These are phyloP conservation scores for Eubucco bourcierii DNA, from an alignment of 2,113 vertebrate genomes.

Conservation along the genomic window DNA sequence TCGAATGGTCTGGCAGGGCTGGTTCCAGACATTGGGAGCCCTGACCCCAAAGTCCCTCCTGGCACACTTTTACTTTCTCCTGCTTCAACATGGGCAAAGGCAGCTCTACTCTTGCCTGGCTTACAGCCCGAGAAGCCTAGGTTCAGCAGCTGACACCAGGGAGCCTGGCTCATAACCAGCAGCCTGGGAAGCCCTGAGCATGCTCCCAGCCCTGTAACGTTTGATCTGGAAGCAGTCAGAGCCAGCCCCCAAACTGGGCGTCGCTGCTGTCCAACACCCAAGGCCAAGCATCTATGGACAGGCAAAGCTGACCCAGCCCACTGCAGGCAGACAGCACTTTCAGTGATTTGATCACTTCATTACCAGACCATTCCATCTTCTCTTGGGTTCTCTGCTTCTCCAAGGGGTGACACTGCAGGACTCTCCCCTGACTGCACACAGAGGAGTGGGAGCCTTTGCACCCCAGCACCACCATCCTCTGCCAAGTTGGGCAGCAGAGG, in stretches of 20 bases:
- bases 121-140: rapidly evolving
- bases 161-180: rapidly evolving
- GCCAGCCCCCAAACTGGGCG: neutral
- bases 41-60: neutral
- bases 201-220: rapidly evolving
- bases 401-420: neutral
- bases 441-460: neutral
- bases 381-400: neutral
- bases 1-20: rapidly evolving
- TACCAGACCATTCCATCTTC: neutral
- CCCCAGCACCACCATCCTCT: rapidly evolving
- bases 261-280: neutral
- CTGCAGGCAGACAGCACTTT: neutral
- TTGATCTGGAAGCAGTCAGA: neutral
- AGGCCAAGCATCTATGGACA: rapidly evolving
- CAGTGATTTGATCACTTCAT: neutral
- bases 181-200: neutral
- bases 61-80: neutral
- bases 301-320: neutral
- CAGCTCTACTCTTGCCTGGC: neutral
- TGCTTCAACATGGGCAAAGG: neutral
- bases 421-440: neutral
- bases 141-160: rapidly evolving
- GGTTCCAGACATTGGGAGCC: neutral
- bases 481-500: rapidly evolving